A percentile compares a stretch with the other conserved stretches of the same genome.
These are phyloP conservation scores for Numenius phaeopus DNA, from an alignment of 2,797 vertebrate species.

Conservation along the genomic window DNA sequence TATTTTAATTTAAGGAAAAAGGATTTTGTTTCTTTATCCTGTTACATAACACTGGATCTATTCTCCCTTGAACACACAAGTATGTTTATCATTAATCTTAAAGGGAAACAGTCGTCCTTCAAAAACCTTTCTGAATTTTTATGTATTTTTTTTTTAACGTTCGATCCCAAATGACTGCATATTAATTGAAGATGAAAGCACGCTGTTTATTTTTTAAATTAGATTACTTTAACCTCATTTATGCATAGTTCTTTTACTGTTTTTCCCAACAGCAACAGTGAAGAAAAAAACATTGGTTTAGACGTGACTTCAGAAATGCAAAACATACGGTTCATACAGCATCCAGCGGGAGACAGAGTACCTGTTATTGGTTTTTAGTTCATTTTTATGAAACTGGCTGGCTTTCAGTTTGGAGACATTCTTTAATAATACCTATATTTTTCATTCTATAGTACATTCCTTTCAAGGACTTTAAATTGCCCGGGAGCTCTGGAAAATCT, in stretches of 20 bases:
- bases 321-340: background rate
- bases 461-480: slow-evolving; percentile 37
- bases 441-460: slow-evolving; percentile 37
- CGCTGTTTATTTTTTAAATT: background rate
- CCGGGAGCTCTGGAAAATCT: slow-evolving; percentile 30
- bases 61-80: slow-evolving; percentile 52
- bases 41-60: slow-evolving; percentile 64
- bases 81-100: slow-evolving; percentile 70
- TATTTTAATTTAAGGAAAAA: slow-evolving; percentile 65
- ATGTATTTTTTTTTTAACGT: background rate
- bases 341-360: slow-evolving; percentile 23
- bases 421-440: slow-evolving; percentile 41
- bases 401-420: slow-evolving; percentile 36
- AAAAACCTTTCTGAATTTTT: slow-evolving; percentile 26
- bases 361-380: slow-evolving; percentile 27
- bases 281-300: background rate
- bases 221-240: slow-evolving; percentile 31
- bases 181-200: slow-evolving; percentile 1
- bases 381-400: slow-evolving; percentile 39
- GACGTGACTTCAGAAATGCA: background rate
- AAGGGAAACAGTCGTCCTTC: slow-evolving; percentile 47
- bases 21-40: slow-evolving; percentile 69
- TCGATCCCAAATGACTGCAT: background rate
- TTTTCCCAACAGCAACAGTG: background rate
- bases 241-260: background rate